A percentile compares a stretch with the other conserved stretches of the same genome.
Conservation (phyloP, 1,140 invertebrate genomes). For the Drosophila pseudoobscura region DNA sequence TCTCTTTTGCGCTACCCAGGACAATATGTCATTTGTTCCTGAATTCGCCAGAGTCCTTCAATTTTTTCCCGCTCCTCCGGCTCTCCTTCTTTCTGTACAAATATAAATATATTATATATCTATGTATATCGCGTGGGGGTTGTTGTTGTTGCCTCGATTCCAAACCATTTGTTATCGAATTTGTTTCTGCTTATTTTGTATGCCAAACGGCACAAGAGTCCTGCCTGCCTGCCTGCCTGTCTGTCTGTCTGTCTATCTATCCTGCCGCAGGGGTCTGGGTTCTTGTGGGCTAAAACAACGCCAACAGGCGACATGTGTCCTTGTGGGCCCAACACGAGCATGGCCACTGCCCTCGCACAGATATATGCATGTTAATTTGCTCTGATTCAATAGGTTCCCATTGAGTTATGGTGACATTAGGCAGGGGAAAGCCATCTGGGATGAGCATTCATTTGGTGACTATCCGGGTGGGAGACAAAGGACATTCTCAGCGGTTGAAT, state of each 20-base stretch:
- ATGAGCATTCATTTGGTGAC: slow-evolving; percentile 29
- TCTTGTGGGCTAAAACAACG: too few species aligned
- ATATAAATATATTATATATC: slow-evolving; percentile 58
- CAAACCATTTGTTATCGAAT: slow-evolving; percentile 80
- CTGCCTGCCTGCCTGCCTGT: too few species aligned
- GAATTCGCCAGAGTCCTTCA: slow-evolving; percentile 61
- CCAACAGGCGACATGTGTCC: background rate
- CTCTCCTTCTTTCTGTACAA: slow-evolving; percentile 4
- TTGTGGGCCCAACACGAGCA: slow-evolving; percentile 28
- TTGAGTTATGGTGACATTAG: slow-evolving; percentile 76
- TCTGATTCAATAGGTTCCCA: slow-evolving; percentile 79
- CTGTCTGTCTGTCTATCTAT: background rate
- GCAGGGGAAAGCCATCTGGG: slow-evolving; percentile 40
- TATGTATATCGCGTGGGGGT: slow-evolving; percentile 15
- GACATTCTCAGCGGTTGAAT: slow-evolving; percentile 23
- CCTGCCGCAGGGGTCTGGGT: slow-evolving; percentile 14
- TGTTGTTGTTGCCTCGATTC: slow-evolving; percentile 72
- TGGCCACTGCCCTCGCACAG: slow-evolving; percentile 6
- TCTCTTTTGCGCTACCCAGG: slow-evolving; percentile 41
- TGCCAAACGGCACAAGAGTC: slow-evolving; percentile 48
- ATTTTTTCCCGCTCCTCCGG: slow-evolving; percentile 21
- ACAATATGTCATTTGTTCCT: slow-evolving; percentile 80
- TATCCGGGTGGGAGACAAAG: background rate
- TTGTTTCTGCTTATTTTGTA: slow-evolving; percentile 75
- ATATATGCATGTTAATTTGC: slow-evolving; percentile 78